These are phyloP conservation scores for Vulpes vulpes DNA, from an alignment of 2,113 vertebrate genomes.

Conservation along the genomic window DNA sequence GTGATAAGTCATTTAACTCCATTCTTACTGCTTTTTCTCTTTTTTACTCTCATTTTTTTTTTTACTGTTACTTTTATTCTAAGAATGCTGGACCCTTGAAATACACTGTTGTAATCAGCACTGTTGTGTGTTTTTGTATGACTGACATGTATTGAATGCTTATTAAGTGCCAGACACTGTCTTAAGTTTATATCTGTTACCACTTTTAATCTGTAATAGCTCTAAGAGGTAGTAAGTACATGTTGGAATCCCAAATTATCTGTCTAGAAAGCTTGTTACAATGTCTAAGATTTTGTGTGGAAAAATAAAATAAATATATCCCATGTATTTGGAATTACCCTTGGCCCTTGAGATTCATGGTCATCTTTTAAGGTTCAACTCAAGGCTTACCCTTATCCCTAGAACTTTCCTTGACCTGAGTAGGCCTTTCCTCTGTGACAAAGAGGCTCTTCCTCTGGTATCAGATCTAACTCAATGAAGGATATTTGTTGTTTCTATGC, in stretches of 20 bases:
- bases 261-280: constrained; percentile 33
- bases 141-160: not conserved
- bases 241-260: constrained; percentile 18
- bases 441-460: not conserved
- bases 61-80: constrained; percentile 48
- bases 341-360: not conserved
- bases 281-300: constrained; percentile 9
- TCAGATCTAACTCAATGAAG: not conserved
- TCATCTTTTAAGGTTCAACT: constrained; percentile 24
- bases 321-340: constrained; percentile 31
- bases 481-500: not conserved
- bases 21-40: constrained; percentile 43
- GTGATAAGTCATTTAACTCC: constrained; percentile 29
- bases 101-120: constrained; percentile 16
- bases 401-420: constrained; percentile 29
- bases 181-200: constrained; percentile 5
- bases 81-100: constrained; percentile 27
- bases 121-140: constrained; percentile 53
- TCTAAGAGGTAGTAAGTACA: constrained; percentile 15
- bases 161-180: constrained; percentile 29
- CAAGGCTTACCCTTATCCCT: not conserved
- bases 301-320: constrained; percentile 47
- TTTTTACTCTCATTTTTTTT: constrained; percentile 13
- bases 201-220: not conserved
- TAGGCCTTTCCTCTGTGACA: constrained; percentile 44